Conservation (phyloP, 2,888 invertebrate genomes). For the Lasioglossum lativentre region DNA sequence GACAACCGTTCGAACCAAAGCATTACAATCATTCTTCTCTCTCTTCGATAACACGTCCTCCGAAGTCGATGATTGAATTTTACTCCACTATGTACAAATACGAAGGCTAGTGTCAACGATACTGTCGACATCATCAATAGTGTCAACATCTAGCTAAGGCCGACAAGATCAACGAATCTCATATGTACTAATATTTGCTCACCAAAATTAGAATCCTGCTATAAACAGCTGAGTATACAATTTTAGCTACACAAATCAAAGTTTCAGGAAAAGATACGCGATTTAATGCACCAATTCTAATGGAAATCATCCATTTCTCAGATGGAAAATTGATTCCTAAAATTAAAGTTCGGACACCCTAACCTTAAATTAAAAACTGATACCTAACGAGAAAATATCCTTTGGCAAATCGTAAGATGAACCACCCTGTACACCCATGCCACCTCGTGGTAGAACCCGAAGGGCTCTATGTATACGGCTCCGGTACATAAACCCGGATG, state of each 20-base stretch:
- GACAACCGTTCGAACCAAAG: not conserved
- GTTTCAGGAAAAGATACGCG: not conserved
- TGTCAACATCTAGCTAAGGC: not conserved
- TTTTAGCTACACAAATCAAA: not conserved
- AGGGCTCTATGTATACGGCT: constrained; percentile 54
- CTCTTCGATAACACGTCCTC: not conserved
- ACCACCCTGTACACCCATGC: constrained; percentile 10
- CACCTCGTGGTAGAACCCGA: constrained; percentile 53
- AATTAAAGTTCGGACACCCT: not conserved
- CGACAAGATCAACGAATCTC: not conserved
- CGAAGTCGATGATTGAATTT: not conserved
- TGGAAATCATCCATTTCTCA: no score
- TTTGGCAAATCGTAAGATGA: not conserved
- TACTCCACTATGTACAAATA: not conserved
- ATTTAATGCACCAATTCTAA: not conserved
- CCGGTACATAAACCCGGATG: constrained; percentile 39
- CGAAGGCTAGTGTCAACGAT: not conserved
- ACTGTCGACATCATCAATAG: not conserved
- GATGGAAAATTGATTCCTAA: not conserved
- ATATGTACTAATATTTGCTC: not conserved
- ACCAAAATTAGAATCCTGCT: not conserved
- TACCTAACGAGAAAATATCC: no score
- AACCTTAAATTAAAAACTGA: not conserved
- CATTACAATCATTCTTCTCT: not conserved
- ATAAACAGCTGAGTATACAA: not conserved